Conservation (phyloP, 2,888 invertebrate species). For the Platycheirus albimanus region DNA sequence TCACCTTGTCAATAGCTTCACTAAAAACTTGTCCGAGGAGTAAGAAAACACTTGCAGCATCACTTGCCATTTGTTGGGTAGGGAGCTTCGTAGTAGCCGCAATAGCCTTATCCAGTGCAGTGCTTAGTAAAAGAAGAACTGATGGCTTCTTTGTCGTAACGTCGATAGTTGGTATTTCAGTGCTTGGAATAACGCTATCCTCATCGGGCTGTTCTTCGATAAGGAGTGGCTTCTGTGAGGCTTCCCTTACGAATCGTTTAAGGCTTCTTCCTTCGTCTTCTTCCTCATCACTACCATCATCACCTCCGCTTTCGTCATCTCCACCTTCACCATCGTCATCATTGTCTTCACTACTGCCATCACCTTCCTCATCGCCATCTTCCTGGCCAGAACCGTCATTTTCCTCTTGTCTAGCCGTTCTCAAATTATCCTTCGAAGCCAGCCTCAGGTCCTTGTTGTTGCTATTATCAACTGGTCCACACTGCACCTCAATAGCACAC, state of each 20-base stretch:
- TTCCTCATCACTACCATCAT: conserved; percentile 15
- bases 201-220: conserved; percentile 39
- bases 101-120: conserved; percentile 80
- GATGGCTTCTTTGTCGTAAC: conserved; percentile 77
- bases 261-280: conserved; percentile 17
- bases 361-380: conserved; percentile 11
- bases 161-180: conserved; percentile 21
- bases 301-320: conserved; percentile 21
- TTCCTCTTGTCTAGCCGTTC: conserved; percentile 8
- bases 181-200: conserved; percentile 36
- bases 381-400: conserved; percentile 29
- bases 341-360: conserved; percentile 20
- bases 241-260: conserved; percentile 32
- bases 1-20: conserved; percentile 80
- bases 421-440: not conserved
- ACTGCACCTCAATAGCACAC: conserved; percentile 36
- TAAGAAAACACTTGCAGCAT: conserved; percentile 81
- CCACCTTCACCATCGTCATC: conserved; percentile 28
- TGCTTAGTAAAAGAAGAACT: conserved; percentile 79
- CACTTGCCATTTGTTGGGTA: conserved; percentile 80
- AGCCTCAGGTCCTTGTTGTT: conserved; percentile 15
- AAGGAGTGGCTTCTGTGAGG: conserved; percentile 33
- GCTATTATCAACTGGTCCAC: conserved; percentile 42
- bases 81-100: conserved; percentile 77
- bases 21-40: conserved; percentile 81